These are phyloP conservation scores for Lasioglossum villosulum DNA, from an alignment of 2,888 invertebrate genomes.

Conservation along the genomic window DNA sequence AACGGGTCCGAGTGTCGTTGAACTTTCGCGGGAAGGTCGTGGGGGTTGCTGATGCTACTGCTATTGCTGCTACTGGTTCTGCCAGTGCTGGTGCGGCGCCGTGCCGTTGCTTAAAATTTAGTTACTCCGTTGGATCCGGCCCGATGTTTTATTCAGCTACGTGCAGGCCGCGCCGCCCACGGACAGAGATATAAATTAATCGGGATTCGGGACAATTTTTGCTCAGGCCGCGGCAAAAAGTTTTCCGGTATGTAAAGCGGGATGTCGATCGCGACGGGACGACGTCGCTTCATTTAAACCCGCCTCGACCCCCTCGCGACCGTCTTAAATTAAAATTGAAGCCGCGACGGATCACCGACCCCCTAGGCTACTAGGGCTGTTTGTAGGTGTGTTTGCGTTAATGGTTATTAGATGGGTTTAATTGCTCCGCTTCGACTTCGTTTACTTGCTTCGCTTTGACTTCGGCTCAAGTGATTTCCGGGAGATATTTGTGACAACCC, in stretches of 20 bases:
- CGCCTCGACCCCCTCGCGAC: background rate
- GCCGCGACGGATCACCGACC: background rate
- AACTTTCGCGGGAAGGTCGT: conserved; percentile 59
- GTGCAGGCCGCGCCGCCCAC: conserved; percentile 2
- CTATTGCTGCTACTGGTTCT: background rate
- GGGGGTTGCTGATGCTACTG: background rate
- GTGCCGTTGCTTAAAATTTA: conserved; percentile 60
- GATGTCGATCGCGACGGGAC: conserved; percentile 45
- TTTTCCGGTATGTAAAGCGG: conserved; percentile 40
- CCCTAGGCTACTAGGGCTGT: background rate
- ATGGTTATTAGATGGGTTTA: background rate
- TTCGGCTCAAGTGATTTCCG: background rate
- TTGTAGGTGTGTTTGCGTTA: background rate
- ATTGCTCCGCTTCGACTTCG: background rate
- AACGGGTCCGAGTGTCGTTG: conserved; percentile 57
- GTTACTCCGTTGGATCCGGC: conserved; percentile 43
- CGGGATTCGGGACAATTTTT: conserved; percentile 47
- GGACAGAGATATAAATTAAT: conserved; percentile 64
- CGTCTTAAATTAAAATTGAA: conserved; percentile 41
- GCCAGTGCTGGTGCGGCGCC: conserved; percentile 28
- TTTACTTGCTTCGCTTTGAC: background rate
- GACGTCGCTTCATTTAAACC: conserved; percentile 36
- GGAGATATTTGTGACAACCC: background rate
- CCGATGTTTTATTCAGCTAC: conserved; percentile 66
- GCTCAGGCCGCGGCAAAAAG: conserved; percentile 32